Evolutionary conservation across 2,888 invertebrate genomes (phyloP).

Genomic region (Metellina segmentata): DNA sequence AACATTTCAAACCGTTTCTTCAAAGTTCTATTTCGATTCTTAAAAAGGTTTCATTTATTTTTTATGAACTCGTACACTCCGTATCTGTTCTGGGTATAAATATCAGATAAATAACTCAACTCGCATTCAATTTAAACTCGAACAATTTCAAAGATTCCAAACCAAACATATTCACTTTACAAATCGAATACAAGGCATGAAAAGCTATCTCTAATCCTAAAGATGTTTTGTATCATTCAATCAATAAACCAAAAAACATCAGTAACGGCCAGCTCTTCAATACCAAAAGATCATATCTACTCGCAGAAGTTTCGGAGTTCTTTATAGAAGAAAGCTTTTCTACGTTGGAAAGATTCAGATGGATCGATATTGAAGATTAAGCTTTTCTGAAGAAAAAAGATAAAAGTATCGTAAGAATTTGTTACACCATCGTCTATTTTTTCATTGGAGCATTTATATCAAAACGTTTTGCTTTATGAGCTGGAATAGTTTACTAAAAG

Average conservation of each 20-base stretch:
- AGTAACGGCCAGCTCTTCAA: not conserved
- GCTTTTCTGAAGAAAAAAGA: not conserved
- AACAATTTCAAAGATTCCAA: not conserved
- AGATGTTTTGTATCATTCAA: not conserved
- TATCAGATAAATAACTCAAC: not conserved
- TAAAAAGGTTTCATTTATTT: too few relatives aligned
- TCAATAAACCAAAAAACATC: not conserved
- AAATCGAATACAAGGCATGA: not conserved
- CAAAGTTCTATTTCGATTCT: too few relatives aligned
- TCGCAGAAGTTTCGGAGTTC: not conserved
- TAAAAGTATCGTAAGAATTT: not conserved
- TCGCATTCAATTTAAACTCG: not conserved
- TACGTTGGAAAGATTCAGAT: not conserved
- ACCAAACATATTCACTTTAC: not conserved
- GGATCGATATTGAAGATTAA: not conserved
- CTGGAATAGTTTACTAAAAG: too few relatives aligned
- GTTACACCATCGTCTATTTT: not conserved
- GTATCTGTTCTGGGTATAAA: not conserved
- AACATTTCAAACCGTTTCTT: too few relatives aligned
- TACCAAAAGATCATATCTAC: not conserved
- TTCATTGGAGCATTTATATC: not conserved
- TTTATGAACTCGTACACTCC: too few relatives aligned
- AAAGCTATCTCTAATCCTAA: not conserved
- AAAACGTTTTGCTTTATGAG: too few relatives aligned
- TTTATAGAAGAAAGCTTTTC: not conserved